Evolutionary conservation across 2,797 vertebrate species (phyloP).

Genomic region (Helostoma temminkii): DNA sequence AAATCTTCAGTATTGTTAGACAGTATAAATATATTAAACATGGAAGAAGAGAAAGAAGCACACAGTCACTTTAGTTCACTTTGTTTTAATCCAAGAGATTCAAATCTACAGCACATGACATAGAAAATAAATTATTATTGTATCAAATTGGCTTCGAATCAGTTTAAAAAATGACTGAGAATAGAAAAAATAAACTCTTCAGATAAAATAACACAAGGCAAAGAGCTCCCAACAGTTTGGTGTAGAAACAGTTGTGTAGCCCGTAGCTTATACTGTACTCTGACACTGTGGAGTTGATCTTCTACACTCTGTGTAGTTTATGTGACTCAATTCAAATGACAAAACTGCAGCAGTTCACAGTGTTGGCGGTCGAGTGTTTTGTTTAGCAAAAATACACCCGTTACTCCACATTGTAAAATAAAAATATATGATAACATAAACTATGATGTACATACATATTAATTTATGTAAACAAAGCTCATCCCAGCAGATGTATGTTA

Average conservation of each 20-base stretch:
- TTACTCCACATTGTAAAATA: not conserved
- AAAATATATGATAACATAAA: too few relatives aligned
- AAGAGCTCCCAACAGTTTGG: not conserved
- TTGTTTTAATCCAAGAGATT: conserved; percentile 33
- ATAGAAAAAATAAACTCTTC: not conserved
- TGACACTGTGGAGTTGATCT: conserved; percentile 36
- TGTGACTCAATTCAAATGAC: conserved; percentile 6
- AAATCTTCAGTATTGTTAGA: too few relatives aligned
- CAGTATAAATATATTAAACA: not conserved
- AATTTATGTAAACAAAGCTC: not conserved
- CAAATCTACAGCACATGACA: conserved; percentile 4
- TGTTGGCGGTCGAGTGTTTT: conserved; percentile 24
- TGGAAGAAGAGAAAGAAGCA: not conserved
- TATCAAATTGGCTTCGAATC: not conserved
- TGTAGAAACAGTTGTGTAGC: conserved; percentile 14
- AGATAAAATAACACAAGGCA: not conserved
- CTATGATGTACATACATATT: too few relatives aligned
- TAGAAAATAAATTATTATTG: conserved; percentile 2
- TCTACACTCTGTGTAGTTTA: conserved; percentile 6
- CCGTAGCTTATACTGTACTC: conserved; percentile 58
- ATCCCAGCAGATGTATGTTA: not conserved
- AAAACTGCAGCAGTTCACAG: conserved; percentile 26
- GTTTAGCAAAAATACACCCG: not conserved
- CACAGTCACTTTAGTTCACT: not conserved
- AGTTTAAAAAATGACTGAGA: conserved; percentile 8